Base-by-base conservation (phyloP, 2,888 invertebrate genomes). In the Drosophila koepferae region DNA sequence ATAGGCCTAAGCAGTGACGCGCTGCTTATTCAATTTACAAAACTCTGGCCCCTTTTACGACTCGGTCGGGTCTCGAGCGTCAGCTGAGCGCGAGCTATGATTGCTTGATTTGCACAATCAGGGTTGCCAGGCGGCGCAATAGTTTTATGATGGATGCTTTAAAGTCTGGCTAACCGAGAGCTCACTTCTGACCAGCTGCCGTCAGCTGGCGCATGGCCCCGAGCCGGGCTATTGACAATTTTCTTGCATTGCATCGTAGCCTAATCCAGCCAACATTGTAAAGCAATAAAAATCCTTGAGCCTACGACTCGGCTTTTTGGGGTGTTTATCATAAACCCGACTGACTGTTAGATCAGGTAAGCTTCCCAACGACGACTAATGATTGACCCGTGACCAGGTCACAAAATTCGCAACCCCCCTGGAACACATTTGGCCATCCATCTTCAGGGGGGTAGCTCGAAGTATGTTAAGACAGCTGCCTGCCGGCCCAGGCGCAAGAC, bases 81-180 rank as follows among this genome's bases (percentile, higher is more conserved):
- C 68, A 63, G 81, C 54, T 54, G 73, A 70, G 66, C 23, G 59
- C 49, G 48, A 54, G 28, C 28, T 43, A 16, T 10, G 44, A 36
- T 40, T 51, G 53, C 31, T 65, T 67, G 67, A 63, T 79, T 87
- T 86, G 86, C 87, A 87, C 72, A 86, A 87, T 72, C 72, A 86
- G 87, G 72, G 86, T 87, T 86, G 81, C 51, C 87, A 72, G 48
- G 80, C 76, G 74, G 55, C 76, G 78, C 81, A 86, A 86, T 72
- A 62, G 7, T 49, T 83, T 80, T 85, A 82, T 72, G 78, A 68
- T 34, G 9, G 44, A 38, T 43, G 62, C 73, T 38, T 53, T 74
- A 72, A 80, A 80, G 77, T 70, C 74, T 81, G 81, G 72, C 77
- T 78, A 72, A 80, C 80, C 78, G 38, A 23, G 20, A 63, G 8